Percentiles rank a stretch among this genome's conserved stretches.
Conservation (phyloP, 2,113 vertebrate species). For the Crotalus horridus region DNA sequence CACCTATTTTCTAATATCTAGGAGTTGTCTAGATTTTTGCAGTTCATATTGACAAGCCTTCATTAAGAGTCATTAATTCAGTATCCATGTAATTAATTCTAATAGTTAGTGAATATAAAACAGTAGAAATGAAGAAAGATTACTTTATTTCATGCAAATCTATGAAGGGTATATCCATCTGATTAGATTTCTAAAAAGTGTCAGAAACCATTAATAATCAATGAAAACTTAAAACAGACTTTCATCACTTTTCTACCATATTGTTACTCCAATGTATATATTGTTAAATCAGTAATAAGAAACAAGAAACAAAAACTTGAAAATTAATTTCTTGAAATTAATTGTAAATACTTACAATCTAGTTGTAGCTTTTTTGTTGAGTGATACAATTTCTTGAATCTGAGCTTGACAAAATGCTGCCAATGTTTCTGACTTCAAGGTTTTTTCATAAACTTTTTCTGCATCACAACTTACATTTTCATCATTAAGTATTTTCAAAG, state of each 20-base stretch:
- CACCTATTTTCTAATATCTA: not conserved
- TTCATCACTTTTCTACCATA: not conserved
- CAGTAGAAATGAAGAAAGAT: not conserved
- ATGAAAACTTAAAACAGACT: not conserved
- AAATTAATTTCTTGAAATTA: not conserved
- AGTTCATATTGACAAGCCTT: not conserved
- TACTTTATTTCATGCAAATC: not conserved
- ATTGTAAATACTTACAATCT: constrained; percentile 69
- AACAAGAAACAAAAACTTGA: not conserved
- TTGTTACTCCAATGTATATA: not conserved
- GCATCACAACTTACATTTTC: constrained; percentile 56
- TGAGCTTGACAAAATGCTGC: constrained; percentile 78
- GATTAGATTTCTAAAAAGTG: not conserved
- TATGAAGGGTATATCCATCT: not conserved
- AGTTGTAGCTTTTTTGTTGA: constrained; percentile 63
- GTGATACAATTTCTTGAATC: constrained; percentile 67
- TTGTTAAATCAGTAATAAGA: not conserved
- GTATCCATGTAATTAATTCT: not conserved
- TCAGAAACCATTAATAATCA: not conserved
- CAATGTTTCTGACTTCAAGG: constrained; percentile 65
- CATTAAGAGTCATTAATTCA: not conserved
- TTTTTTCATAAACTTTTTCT: constrained; percentile 39
- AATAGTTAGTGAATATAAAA: not conserved
- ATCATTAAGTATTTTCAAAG: constrained; percentile 72
- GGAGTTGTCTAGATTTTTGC: not conserved